phyloP scores from a whole-genome alignment of 2,113 vertebrate species.

The Taxidea taxus region DNA sequence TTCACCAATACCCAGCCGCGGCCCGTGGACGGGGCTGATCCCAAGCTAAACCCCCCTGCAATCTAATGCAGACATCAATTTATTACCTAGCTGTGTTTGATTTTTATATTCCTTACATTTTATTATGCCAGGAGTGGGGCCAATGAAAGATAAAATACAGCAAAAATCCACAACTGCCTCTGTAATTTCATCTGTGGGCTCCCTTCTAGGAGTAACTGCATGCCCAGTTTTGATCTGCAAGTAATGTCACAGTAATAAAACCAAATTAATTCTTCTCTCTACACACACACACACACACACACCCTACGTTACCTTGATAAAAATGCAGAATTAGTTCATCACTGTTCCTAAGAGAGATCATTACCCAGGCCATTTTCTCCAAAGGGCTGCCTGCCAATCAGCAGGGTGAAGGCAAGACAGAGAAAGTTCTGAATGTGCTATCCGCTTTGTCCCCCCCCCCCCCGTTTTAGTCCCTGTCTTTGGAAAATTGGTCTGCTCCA shows the following conservation, averaged over 20 bases:
- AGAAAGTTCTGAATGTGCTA: neutral
- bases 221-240: conserved; percentile 42
- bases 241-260: conserved; percentile 17
- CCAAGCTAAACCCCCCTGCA: neutral
- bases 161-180: neutral
- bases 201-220: conserved; percentile 16
- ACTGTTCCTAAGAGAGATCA: neutral
- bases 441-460: neutral
- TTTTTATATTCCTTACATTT: conserved; percentile 43
- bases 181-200: neutral
- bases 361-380: neutral
- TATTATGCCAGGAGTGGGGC: neutral
- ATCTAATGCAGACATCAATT: conserved; percentile 1
- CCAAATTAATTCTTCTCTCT: neutral
- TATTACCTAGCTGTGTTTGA: conserved; percentile 30
- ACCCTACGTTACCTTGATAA: neutral
- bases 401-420: neutral
- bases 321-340: conserved; percentile 40
- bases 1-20: neutral
- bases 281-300: neutral
- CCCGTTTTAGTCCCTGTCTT: neutral
- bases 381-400: conserved; percentile 8
- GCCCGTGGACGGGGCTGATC: neutral
- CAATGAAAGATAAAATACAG: conserved; percentile 19
- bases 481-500: neutral